Percentiles rank a stretch among this genome's conserved stretches.
Conservation (phyloP, 2,888 invertebrate species). For the Tachina grossa region DNA sequence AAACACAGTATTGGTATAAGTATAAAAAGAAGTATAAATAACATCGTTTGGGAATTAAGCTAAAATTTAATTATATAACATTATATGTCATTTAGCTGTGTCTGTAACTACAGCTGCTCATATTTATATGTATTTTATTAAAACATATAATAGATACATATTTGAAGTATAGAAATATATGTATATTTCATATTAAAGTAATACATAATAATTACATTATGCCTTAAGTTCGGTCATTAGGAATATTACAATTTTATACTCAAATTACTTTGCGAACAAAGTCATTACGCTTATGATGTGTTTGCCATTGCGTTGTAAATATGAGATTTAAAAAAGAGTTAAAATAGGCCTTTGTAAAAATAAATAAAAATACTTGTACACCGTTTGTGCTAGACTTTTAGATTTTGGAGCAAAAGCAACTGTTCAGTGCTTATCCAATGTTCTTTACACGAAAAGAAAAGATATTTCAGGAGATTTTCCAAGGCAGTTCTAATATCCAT, state of each 20-base stretch:
- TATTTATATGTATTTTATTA: not conserved
- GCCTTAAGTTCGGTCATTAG: constrained; percentile 21
- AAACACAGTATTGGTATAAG: not conserved
- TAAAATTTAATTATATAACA: not conserved
- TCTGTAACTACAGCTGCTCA: not conserved
- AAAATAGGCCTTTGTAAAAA: no score
- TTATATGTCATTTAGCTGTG: not conserved
- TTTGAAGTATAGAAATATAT: not conserved
- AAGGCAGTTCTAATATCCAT: no score
- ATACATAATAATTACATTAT: constrained; percentile 33
- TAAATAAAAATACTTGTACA: no score
- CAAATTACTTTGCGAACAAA: not conserved
- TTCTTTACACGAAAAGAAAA: no score
- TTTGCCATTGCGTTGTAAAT: not conserved
- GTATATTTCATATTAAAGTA: not conserved
- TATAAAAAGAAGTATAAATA: not conserved
- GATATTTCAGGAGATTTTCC: no score
- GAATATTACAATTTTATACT: constrained; percentile 28
- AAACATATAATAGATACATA: not conserved
- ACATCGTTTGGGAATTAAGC: not conserved
- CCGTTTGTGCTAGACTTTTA: no score
- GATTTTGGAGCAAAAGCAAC: no score
- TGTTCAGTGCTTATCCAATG: no score
- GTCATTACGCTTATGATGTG: not conserved
- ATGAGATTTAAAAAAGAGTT: not conserved